A percentile compares a stretch with the other conserved stretches of the same genome.
These are phyloP conservation scores for Yponomeuta malinellus DNA, from an alignment of 2,888 invertebrate species.

Conservation along the genomic window DNA sequence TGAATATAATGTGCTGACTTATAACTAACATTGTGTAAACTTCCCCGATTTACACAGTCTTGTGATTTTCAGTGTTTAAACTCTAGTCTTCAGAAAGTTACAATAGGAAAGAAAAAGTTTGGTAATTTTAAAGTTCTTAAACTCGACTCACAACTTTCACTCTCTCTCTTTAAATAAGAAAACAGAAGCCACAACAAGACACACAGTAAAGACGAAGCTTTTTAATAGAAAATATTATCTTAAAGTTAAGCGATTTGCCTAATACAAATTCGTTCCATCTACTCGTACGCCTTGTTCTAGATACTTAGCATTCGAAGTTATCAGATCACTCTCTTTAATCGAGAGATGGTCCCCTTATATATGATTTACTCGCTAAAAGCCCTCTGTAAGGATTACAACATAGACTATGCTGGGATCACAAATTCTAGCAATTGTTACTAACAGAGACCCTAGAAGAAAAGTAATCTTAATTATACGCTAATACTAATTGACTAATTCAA, in stretches of 20 bases:
- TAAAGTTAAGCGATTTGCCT: not conserved
- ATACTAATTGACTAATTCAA: conserved; percentile 49
- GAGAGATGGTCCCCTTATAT: conserved; percentile 70
- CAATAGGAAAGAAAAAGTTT: not conserved
- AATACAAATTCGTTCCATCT: not conserved
- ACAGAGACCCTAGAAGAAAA: conserved; percentile 29
- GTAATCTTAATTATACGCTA: not conserved
- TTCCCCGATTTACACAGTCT: conserved; percentile 69
- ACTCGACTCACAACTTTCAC: conserved; percentile 58
- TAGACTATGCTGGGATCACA: not conserved
- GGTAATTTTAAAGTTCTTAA: conserved; percentile 28
- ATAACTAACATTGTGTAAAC: conserved; percentile 64
- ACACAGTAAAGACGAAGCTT: conserved; percentile 11
- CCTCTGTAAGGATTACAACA: conserved; percentile 5
- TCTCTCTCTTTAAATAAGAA: conserved; percentile 28
- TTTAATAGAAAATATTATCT: conserved; percentile 9
- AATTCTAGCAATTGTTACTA: conserved; percentile 50
- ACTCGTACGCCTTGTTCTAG: not conserved
- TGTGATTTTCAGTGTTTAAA: conserved; percentile 4
- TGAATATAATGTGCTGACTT: conserved; percentile 43
- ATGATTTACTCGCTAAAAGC: conserved; percentile 29
- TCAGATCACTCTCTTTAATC: conserved; percentile 50
- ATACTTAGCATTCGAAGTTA: conserved; percentile 12
- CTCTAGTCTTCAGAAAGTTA: not conserved
- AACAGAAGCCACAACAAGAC: conserved; percentile 3